Conservation (phyloP, 2,113 vertebrate species). For the Regulus satrapa region DNA sequence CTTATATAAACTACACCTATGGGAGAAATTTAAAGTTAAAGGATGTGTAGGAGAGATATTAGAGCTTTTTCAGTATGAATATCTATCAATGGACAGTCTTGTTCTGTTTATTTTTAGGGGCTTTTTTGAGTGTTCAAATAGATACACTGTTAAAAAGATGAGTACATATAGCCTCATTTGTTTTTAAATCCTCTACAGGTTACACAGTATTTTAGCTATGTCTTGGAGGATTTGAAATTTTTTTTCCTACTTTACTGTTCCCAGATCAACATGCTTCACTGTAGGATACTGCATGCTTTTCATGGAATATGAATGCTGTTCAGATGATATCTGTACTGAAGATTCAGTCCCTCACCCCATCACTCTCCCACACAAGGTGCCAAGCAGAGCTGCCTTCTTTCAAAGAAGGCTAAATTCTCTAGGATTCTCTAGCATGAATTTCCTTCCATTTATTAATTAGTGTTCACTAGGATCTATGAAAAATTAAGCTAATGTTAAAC, state of each 20-base stretch:
- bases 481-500: neutral
- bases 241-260: neutral
- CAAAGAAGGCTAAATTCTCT: neutral
- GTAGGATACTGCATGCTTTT: neutral
- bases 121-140: neutral
- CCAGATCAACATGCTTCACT: neutral
- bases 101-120: neutral
- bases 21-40: constrained; percentile 1
- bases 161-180: neutral
- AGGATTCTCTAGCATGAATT: neutral
- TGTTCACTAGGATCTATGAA: neutral
- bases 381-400: neutral
- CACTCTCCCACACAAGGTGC: neutral
- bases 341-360: neutral
- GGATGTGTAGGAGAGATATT: neutral
- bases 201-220: neutral
- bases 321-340: neutral
- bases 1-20: neutral
- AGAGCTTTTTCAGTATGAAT: neutral
- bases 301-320: neutral
- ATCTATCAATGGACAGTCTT: neutral
- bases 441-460: neutral
- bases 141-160: neutral
- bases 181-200: neutral
- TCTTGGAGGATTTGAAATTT: neutral